Base-by-base conservation (phyloP, 2,797 vertebrate species). In the Betta splendens region DNA sequence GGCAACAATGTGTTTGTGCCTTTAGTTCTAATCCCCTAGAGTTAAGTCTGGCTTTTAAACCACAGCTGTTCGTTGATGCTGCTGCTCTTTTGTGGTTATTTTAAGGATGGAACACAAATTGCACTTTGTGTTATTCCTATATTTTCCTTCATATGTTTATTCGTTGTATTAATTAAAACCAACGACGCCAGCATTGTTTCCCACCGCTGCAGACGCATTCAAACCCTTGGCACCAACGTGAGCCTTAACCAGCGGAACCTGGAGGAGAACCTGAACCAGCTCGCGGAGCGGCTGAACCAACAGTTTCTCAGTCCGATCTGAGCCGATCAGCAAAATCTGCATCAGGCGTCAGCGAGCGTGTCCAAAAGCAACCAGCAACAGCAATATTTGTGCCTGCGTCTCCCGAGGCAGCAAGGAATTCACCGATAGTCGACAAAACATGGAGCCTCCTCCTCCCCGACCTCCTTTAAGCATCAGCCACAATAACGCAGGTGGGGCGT, bases 391-490 rank as follows among this genome's bases (percentile, higher is more conserved):
- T 29, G 58, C n/a, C 29, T 6, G 32, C 2, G 10, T 52, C 61
- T 68, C 53, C 44, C 8, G 21, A 50, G 56, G 61, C 49, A 11
- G 47, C 51, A 21, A 51, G 32, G 62, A 69, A 63, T 36, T 35
- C 65, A 61, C 40, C 12, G 46, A 58, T 25, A 31, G 52, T 58
- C 72, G 42, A 49, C 44, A 38, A 45, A 68, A 50, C 69, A 58
- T 44, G 29, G 6, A 31, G 4, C 25, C 37, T 25, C n/a, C 26
- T 22, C 45, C 44, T 23, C 31, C 44, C 50, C 58, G 54, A 71
- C 72, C 55, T 48, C 37, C 16, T 56, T 48, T n/a, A 81, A 60
- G 80, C 58, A 45, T 56, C 72, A 62, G 28, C 4, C 3, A 43
- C 50, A 50, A 46, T 49, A 63, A 68, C 21, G 56, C 45, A 1